phyloP scores from a whole-genome alignment of 2,797 vertebrate species.

The Betta splendens region DNA sequence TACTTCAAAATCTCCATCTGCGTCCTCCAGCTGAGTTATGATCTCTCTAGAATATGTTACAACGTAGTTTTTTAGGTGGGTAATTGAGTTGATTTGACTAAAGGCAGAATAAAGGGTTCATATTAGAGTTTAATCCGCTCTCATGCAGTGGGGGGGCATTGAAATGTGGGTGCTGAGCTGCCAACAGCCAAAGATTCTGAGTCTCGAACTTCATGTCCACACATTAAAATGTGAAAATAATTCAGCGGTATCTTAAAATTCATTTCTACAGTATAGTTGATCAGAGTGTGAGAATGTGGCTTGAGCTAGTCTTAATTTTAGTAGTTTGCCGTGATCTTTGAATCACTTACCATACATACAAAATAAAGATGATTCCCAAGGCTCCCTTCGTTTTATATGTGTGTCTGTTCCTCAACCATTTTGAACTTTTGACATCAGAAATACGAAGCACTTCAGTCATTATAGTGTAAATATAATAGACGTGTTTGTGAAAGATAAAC shows the following conservation, averaged over 20 bases:
- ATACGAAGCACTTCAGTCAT: constrained; percentile 1
- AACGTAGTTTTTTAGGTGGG: constrained; percentile 50
- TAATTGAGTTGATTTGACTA: constrained; percentile 62
- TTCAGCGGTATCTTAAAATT: constrained; percentile 47
- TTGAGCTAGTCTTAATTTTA: constrained; percentile 17
- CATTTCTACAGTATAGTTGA: too few species aligned
- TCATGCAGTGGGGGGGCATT: constrained; percentile 41
- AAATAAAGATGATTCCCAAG: background rate
- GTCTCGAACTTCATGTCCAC: constrained; percentile 33
- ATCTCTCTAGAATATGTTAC: constrained; percentile 70
- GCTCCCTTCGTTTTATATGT: background rate
- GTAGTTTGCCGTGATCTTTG: constrained; percentile 17
- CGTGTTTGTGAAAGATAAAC: constrained; percentile 1
- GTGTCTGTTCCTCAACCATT: background rate
- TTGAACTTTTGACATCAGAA: background rate
- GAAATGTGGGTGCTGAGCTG: constrained; percentile 35
- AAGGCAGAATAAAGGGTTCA: constrained; percentile 61
- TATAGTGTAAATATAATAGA: constrained; percentile 7
- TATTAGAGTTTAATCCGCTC: constrained; percentile 64
- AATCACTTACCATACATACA: background rate
- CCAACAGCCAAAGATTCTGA: constrained; percentile 40
- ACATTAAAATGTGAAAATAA: constrained; percentile 59
- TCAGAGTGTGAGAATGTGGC: constrained; percentile 9
- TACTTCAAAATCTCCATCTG: constrained; percentile 63
- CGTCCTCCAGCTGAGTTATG: constrained; percentile 66